Evolutionary conservation across 2,797 vertebrate genomes (phyloP), one percentile per base, ranked within the genome.

Genomic region (Argyrosomus regius): DNA sequence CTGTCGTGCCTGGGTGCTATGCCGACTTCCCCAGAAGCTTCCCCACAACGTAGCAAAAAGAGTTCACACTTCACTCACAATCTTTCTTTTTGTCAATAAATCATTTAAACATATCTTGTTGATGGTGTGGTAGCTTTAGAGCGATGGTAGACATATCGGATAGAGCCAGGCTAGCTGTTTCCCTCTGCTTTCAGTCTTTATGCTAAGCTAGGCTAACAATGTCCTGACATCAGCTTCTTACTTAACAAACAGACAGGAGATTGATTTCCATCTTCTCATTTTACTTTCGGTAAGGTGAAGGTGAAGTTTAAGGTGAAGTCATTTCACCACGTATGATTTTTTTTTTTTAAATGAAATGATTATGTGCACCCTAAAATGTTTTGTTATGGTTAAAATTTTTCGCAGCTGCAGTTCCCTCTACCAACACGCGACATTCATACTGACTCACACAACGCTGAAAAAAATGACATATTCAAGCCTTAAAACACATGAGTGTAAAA

Each of bases 401-500:
- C 10, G 31, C 56, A 92, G 86, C 81, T 7, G 60, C 76, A 82
- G 87, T 18, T 45, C 48, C 81, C 56, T 64, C 57, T 1, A 61
- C 64, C 62, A 49, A 65, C 46, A 54, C 57, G 52, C 75, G 0
- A 71, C 85, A 78, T 73, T 89, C 93, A 90, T 83, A 82, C 89
- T 78, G 86, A 93, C 89, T 66, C 75, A 89, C 74, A 89, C 60
- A 48, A 85, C 54, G 41, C 63, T 70, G 56, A 53, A 68, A 60
- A 87, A 87, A 87, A 85, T n/a, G 54, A 86, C 73, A 46, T 66
- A 78, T 78, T 91, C 89, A 91, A 91, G 88, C 88, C 85, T 84
- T 80, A 73, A 82, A 82, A 88, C 80, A 83, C 86, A 76, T 8
- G 71, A 85, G 84, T 91, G 86, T 92, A 93, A 93, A 90, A 93